These are phyloP conservation scores for Heliconius nattereri DNA, from an alignment of 1,140 invertebrate species.

Conservation along the genomic window DNA sequence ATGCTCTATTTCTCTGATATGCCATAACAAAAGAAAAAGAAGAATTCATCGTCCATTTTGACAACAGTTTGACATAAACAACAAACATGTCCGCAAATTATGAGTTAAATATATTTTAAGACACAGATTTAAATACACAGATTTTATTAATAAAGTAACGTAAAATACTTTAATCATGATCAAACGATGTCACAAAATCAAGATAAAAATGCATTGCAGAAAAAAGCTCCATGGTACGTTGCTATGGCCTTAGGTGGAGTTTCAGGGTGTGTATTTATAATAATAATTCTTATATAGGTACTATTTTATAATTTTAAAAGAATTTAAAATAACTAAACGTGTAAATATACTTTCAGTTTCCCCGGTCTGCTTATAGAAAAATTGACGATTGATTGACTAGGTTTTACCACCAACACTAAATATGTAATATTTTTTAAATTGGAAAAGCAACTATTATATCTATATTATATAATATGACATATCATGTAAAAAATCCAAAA, in stretches of 20 bases:
- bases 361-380: too few relatives aligned
- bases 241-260: slow-evolving; percentile 36
- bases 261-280: slow-evolving; percentile 32
- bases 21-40: background rate
- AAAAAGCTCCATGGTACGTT: slow-evolving; percentile 29
- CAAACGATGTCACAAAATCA: slow-evolving; percentile 23
- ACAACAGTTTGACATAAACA: background rate
- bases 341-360: too few relatives aligned
- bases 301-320: too few relatives aligned
- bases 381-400: too few relatives aligned
- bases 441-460: too few relatives aligned
- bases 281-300: background rate
- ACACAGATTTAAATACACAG: too few relatives aligned
- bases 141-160: background rate
- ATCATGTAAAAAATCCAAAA: too few relatives aligned
- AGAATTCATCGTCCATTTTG: slow-evolving; percentile 5
- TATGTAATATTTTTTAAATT: too few relatives aligned
- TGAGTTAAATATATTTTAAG: background rate
- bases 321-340: too few relatives aligned
- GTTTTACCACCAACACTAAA: too few relatives aligned
- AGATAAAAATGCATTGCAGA: slow-evolving; percentile 13
- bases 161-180: slow-evolving; percentile 4
- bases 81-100: slow-evolving; percentile 10
- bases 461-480: too few relatives aligned
- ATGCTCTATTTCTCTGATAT: background rate